Base-by-base conservation (phyloP, 2,888 invertebrate genomes). In the Scaptomyza flava region DNA sequence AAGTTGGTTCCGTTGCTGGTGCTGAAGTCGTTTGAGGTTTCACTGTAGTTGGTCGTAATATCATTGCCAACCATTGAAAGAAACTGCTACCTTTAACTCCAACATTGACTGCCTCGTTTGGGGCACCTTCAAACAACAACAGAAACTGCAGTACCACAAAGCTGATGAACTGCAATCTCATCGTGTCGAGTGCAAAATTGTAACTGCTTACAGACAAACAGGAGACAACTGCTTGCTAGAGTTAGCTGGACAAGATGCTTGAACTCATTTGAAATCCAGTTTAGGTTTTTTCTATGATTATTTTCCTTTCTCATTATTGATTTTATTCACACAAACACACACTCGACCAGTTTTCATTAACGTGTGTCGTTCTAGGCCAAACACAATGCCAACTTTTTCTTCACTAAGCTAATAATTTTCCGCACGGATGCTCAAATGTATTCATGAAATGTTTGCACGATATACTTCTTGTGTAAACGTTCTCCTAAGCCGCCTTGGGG, bases 361-460 rank as follows among this genome's bases (percentile, higher is more conserved):
- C 41, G 14, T 31, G 17, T 54, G 17, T 30, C 12, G 20, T 33
- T 54, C 36, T 34, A 9, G 42, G 42, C 34, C 20, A 38, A 43
- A 6, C 23, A 50, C 53, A 51, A 38, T 54, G 66, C 41, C 67
- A 67, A 65, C 68, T 79, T 77, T 76, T 76, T 79, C 27, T 4
- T 6, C 69, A 59, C 66, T 72, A 69, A 48, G 46, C 34, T 56
- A 63, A 54, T 72, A 59, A 67, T 78, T 82, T 83, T 78, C 73
- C 68, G 51, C 48, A 34, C 72, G 71, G 68, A 56, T 58, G 76
- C 68, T 56, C 80, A 79, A 81, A 81, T 81, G 76, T 63, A 81
- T 81, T 81, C 77, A 80, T 82, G 80, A 81, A 80, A 74, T 82
- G 80, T 74, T 81, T 82, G 71, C 77, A 45, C 65, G 52, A 43